These are phyloP conservation scores for Helicoverpa zea DNA, from an alignment of 1,140 invertebrate genomes.

Conservation along the genomic window DNA sequence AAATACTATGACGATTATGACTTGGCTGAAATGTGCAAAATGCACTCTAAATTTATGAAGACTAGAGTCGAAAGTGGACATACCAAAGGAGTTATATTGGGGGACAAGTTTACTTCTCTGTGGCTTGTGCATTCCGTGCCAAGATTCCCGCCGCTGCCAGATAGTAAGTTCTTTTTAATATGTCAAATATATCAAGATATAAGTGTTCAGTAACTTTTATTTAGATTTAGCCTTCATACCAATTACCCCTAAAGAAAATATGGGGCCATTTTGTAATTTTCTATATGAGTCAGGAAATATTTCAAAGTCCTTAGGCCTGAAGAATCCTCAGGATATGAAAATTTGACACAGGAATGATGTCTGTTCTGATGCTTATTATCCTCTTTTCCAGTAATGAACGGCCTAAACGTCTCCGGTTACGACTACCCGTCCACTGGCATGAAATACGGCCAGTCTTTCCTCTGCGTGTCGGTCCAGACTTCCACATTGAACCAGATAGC, in stretches of 20 bases:
- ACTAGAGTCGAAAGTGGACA: constrained; percentile 89
- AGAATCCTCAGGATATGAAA: no score
- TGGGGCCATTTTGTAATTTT: no score
- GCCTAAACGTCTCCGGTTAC: constrained; percentile 87
- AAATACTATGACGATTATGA: constrained; percentile 84
- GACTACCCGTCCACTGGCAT: constrained; percentile 91
- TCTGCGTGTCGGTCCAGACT: constrained; percentile 92
- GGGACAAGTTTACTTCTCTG: constrained; percentile 91
- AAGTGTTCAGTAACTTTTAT: background rate
- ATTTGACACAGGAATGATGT: no score
- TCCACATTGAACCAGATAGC: constrained; percentile 91
- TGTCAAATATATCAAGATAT: background rate
- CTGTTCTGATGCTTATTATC: background rate
- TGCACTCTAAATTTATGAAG: constrained; percentile 82
- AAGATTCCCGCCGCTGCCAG: constrained; percentile 90
- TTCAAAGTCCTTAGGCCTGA: no score
- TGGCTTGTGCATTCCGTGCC: constrained; percentile 98
- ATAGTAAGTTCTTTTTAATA: constrained; percentile 66
- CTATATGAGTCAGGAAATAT: no score
- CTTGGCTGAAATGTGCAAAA: constrained; percentile 81
- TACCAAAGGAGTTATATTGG: constrained; percentile 94
- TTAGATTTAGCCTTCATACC: no score
- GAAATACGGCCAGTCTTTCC: constrained; percentile 94
- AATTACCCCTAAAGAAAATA: no score
- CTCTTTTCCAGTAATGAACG: constrained; percentile 66